Percentiles rank a stretch among this genome's conserved stretches.
These are phyloP conservation scores for Protodeltote pygarga DNA, from an alignment of 2,888 invertebrate species.

Conservation along the genomic window DNA sequence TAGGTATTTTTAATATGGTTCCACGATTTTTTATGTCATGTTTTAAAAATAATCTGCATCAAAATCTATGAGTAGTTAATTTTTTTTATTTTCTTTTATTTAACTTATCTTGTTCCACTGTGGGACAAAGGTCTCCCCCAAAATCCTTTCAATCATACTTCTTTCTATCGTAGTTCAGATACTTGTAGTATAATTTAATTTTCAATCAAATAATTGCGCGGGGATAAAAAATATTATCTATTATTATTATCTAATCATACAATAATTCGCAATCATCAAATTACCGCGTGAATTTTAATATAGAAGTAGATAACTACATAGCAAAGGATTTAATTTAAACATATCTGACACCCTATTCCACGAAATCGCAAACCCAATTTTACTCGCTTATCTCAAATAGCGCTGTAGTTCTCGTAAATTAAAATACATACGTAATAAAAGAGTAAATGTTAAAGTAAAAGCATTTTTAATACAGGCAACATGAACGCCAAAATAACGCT, in stretches of 20 bases:
- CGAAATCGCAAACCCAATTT: slow-evolving; percentile 36
- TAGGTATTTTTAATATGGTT: too few relatives aligned
- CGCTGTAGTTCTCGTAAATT: slow-evolving; percentile 35
- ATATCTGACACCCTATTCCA: slow-evolving; percentile 37
- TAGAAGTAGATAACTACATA: slow-evolving; percentile 17
- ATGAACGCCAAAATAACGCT: slow-evolving; percentile 1
- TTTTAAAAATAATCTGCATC: too few relatives aligned
- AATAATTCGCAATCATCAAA: background rate
- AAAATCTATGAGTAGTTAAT: too few relatives aligned
- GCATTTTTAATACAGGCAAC: slow-evolving; percentile 21
- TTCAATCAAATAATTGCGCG: too few relatives aligned
- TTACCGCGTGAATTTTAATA: slow-evolving; percentile 5
- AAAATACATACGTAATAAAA: slow-evolving; percentile 38
- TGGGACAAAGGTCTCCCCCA: too few relatives aligned
- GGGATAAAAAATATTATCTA: too few relatives aligned
- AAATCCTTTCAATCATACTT: too few relatives aligned
- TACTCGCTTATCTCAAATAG: slow-evolving; percentile 40
- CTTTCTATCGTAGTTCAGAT: too few relatives aligned
- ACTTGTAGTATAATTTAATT: too few relatives aligned
- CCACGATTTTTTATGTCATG: too few relatives aligned
- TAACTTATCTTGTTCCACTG: too few relatives aligned
- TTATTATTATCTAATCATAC: background rate
- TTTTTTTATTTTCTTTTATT: too few relatives aligned
- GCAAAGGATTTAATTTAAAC: slow-evolving; percentile 36
- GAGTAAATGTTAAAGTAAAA: slow-evolving; percentile 23